Percentiles rank a stretch among this genome's conserved stretches.
These are phyloP conservation scores for Pocillopora grandis DNA, from an alignment of 92 coral and sea anemone species.

Conservation along the genomic window DNA sequence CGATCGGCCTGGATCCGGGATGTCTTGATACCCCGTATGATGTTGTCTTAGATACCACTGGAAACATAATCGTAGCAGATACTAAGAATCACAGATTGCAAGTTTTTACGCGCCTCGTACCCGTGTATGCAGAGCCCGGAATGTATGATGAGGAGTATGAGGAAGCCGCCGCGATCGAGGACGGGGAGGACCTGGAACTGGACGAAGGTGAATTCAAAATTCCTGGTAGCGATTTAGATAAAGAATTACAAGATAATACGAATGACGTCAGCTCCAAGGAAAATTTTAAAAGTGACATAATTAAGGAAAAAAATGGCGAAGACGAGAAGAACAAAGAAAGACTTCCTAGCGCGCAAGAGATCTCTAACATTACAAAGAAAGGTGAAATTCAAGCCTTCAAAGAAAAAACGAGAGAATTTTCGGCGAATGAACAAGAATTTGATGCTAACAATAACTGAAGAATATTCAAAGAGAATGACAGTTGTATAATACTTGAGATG, in stretches of 20 bases:
- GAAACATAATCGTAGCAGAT: slow-evolving; percentile 86
- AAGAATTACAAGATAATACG: neutral
- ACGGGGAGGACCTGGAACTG: slow-evolving; percentile 5
- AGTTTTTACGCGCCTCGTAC: slow-evolving; percentile 66
- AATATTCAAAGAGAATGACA: too few species aligned
- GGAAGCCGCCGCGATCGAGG: slow-evolving; percentile 17
- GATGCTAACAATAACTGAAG: too few species aligned
- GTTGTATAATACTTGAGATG: too few species aligned
- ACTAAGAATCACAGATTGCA: slow-evolving; percentile 91
- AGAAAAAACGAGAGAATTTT: too few species aligned
- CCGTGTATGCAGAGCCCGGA: slow-evolving; percentile 43
- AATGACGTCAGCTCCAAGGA: neutral
- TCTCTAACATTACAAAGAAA: neutral
- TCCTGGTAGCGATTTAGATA: neutral
- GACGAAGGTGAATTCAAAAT: neutral
- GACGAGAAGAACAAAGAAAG: neutral
- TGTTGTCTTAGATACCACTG: slow-evolving; percentile 67
- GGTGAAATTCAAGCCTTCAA: too few species aligned
- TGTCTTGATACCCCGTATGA: slow-evolving; percentile 88
- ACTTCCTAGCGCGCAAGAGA: neutral
- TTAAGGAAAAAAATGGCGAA: neutral
- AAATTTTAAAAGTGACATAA: neutral
- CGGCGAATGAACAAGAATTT: too few species aligned
- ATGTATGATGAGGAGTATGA: slow-evolving; percentile 34
- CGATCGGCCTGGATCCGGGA: slow-evolving; percentile 77